A percentile compares a stretch with the other conserved stretches of the same genome.
phyloP scores from a whole-genome alignment of 2,888 invertebrate species.

The Tuta absoluta region DNA sequence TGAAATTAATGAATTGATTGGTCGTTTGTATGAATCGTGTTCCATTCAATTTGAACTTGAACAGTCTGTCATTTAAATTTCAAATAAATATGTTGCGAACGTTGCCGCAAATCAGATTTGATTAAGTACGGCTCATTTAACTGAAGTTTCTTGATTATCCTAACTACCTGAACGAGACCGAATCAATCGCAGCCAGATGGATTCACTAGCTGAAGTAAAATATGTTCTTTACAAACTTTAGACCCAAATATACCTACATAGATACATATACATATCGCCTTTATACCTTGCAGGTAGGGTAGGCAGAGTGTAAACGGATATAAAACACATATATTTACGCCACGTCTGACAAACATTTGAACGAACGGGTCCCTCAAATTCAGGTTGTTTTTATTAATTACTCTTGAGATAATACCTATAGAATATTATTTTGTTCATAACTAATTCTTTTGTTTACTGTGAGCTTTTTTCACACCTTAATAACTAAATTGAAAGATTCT shows the following conservation, averaged over 20 bases:
- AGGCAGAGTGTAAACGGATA: too few relatives aligned
- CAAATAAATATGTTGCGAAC: background rate
- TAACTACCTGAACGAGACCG: background rate
- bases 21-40: background rate
- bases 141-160: slow-evolving; percentile 1
- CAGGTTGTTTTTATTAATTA: too few relatives aligned
- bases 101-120: background rate
- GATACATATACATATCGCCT: too few relatives aligned
- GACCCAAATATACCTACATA: background rate
- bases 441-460: too few relatives aligned
- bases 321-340: too few relatives aligned
- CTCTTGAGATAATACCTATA: too few relatives aligned
- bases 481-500: too few relatives aligned
- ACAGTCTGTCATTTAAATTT: slow-evolving; percentile 2
- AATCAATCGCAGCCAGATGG: background rate
- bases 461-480: too few relatives aligned
- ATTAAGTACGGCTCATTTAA: slow-evolving; percentile 7
- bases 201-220: background rate
- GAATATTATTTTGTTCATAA: too few relatives aligned
- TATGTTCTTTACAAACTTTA: background rate
- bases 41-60: slow-evolving; percentile 5
- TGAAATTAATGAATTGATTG: background rate
- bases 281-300: too few relatives aligned
- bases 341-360: too few relatives aligned
- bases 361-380: too few relatives aligned